phyloP scores from a whole-genome alignment of 2,113 vertebrate genomes.

The Odontesthes bonariensis region DNA sequence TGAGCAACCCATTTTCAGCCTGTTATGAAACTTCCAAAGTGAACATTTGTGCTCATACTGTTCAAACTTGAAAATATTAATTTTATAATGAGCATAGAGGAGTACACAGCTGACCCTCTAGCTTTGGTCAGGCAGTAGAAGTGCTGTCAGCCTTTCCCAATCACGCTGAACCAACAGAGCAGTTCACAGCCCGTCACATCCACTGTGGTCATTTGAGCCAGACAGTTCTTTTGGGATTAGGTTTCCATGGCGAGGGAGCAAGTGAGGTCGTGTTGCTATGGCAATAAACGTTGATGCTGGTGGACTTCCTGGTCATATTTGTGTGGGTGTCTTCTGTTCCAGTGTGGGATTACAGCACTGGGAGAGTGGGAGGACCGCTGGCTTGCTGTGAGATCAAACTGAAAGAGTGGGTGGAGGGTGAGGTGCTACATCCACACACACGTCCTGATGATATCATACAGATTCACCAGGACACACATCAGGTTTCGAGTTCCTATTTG shows the following conservation, averaged over 20 bases:
- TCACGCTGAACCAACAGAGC: constrained; percentile 9
- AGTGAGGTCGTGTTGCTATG: constrained; percentile 60
- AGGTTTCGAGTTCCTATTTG: neutral
- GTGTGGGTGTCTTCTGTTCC: constrained; percentile 60
- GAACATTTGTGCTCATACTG: neutral
- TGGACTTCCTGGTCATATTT: constrained; percentile 21
- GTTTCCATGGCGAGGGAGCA: constrained; percentile 67
- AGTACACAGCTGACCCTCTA: neutral
- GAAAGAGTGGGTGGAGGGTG: constrained; percentile 96
- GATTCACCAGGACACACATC: neutral
- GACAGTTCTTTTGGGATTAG: constrained; percentile 60
- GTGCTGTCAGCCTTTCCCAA: constrained; percentile 51
- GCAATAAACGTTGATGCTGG: constrained; percentile 45
- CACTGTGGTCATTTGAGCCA: constrained; percentile 14
- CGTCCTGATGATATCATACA: constrained; percentile 10
- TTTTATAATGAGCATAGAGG: neutral
- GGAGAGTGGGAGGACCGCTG: constrained; percentile 94
- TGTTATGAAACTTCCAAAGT: neutral
- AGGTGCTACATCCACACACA: constrained; percentile 47
- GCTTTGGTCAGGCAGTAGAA: constrained; percentile 3
- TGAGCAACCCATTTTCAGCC: neutral
- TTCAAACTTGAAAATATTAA: neutral
- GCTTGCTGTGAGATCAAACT: constrained; percentile 95
- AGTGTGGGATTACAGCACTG: constrained; percentile 97
- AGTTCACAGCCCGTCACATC: constrained; percentile 12